Base-by-base conservation (phyloP, 2,113 vertebrate genomes). In the Galeopterus variegatus region DNA sequence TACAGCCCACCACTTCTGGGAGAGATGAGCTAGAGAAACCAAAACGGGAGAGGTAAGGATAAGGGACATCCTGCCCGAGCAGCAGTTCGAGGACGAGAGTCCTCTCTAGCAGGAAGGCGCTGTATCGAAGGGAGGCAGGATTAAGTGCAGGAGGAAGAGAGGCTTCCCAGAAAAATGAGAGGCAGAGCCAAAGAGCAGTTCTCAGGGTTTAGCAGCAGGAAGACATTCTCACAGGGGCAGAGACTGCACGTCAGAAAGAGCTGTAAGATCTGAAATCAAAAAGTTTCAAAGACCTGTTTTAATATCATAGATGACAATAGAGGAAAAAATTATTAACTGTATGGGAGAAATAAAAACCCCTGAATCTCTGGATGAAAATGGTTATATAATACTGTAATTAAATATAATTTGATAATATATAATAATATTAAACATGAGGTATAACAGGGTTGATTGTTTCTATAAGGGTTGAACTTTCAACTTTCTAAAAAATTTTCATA, bases 201-300 rank as follows among this genome's bases (percentile, higher is more conserved):
- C 60, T 45, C 8, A 17, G n/a, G 18, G 31, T 5, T 6, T 1
- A 1, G 31, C 6, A 10, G n/a, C 8, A 8, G 10, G 17, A 50
- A 24, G 75, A 19, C 11, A 23, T 41, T 23, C 31, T 75, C 58
- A 79, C 1, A 19, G 24, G 8, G 45, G 45, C 45, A 56, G 41
- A 65, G 70, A n/a, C 36, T 9, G 8, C n/a, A 56, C 23, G 13
- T 1, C 13, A 26, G 36, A 75, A 48, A 85, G 58, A 50, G 50
- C 1, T 60, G 7, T n/a, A 60, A 75, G 8, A 48, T 45, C 28
- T 23, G 54, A 41, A 54, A 72, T 56, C 21, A 56, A 12, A 77
- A 36, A 6, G 60, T 1, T 13, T 7, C 50, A 48, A 50, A 73
- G 21, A 6, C 1, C 28, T 84, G 28, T 33, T 48, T 69, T 65